Percentiles rank a stretch among this genome's conserved stretches.
phyloP scores from a whole-genome alignment of 2,888 invertebrate genomes.

The Cheilosia vulpina region DNA sequence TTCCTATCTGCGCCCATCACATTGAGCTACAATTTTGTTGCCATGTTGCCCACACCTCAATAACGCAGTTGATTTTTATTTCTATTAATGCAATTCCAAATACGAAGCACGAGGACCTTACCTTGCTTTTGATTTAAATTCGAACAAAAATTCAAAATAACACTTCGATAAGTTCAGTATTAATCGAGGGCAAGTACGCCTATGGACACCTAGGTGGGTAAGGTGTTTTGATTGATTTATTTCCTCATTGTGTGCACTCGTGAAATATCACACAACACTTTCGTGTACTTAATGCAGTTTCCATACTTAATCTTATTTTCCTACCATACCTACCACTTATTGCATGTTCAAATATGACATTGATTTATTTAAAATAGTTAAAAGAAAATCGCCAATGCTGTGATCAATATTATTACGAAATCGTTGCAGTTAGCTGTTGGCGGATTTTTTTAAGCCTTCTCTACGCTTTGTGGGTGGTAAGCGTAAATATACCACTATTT shows the following conservation, averaged over 20 bases:
- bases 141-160: not conserved
- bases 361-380: constrained; percentile 14
- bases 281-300: not conserved
- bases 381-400: not conserved
- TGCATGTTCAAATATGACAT: constrained; percentile 11
- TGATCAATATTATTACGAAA: constrained; percentile 15
- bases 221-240: constrained; percentile 43
- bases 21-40: too few relatives aligned
- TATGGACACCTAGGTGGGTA: constrained; percentile 8
- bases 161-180: not conserved
- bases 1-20: too few relatives aligned
- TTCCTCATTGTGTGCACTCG: constrained; percentile 13
- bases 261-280: constrained; percentile 18
- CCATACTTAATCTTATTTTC: constrained; percentile 32
- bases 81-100: too few relatives aligned
- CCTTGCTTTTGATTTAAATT: not conserved
- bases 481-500: too few relatives aligned
- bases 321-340: constrained; percentile 20
- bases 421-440: not conserved
- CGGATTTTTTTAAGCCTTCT: not conserved
- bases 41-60: too few relatives aligned
- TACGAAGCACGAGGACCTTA: not conserved
- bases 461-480: not conserved
- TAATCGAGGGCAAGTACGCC: constrained; percentile 27
- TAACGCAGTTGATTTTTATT: too few relatives aligned